These are phyloP conservation scores for Alexandromys oeconomus DNA, from an alignment of 2,797 vertebrate species.

Conservation along the genomic window DNA sequence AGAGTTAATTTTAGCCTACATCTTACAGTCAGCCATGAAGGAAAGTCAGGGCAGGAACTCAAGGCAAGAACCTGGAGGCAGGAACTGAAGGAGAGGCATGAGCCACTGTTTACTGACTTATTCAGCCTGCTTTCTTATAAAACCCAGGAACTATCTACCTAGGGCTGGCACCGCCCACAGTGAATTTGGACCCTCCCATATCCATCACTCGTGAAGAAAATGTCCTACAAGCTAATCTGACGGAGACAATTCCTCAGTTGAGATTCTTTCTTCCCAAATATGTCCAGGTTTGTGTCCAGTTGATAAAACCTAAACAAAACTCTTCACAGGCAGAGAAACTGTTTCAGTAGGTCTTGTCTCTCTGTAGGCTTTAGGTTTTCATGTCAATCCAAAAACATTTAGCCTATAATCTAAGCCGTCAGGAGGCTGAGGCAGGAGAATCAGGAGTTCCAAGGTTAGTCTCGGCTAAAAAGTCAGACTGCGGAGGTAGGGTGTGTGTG, in stretches of 20 bases:
- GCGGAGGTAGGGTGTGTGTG: neutral
- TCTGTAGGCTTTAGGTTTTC: neutral
- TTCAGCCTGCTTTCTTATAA: neutral
- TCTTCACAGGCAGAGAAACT: neutral
- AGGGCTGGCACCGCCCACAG: neutral
- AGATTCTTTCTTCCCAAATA: neutral
- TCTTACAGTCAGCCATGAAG: neutral
- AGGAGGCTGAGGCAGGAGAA: neutral
- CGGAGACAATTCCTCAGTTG: neutral
- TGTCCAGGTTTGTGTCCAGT: neutral
- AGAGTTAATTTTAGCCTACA: neutral
- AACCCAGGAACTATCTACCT: neutral
- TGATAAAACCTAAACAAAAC: neutral
- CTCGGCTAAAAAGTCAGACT: neutral
- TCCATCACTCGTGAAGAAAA: neutral
- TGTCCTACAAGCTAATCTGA: neutral
- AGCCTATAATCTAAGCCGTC: neutral
- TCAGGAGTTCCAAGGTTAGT: neutral
- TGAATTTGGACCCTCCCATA: neutral
- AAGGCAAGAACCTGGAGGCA: neutral
- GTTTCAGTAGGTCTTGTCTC: neutral
- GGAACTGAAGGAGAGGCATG: neutral
- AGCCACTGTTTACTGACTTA: neutral
- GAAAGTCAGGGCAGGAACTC: neutral
- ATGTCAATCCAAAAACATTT: constrained; percentile 10